These are phyloP conservation scores for Drepana arcuata DNA, from an alignment of 1,140 invertebrate species.

Conservation along the genomic window DNA sequence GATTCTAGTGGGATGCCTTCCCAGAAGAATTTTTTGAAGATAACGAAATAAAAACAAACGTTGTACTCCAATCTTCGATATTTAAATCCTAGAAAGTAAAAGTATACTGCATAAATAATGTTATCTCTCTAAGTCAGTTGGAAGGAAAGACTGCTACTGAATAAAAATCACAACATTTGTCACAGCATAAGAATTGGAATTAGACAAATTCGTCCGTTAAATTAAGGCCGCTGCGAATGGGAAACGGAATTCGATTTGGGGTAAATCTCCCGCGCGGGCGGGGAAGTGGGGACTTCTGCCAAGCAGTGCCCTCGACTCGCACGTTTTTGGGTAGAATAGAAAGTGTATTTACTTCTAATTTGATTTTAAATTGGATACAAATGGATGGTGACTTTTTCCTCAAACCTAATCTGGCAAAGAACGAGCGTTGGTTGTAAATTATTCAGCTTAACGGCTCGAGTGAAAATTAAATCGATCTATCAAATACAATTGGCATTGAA, in stretches of 20 bases:
- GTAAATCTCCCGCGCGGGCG: slow-evolving; percentile 41
- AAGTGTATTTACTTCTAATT: slow-evolving; percentile 58
- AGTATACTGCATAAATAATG: too few relatives aligned
- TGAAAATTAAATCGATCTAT: slow-evolving; percentile 32
- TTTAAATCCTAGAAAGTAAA: too few relatives aligned
- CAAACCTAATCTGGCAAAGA: slow-evolving; percentile 22
- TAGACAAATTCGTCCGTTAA: slow-evolving; percentile 65
- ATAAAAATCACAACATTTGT: slow-evolving; percentile 63
- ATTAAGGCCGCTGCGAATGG: slow-evolving; percentile 50
- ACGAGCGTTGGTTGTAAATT: slow-evolving; percentile 22
- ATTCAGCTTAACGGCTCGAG: slow-evolving; percentile 25
- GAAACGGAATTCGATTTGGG: slow-evolving; percentile 54
- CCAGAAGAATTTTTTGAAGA: too few relatives aligned
- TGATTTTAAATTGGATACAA: slow-evolving; percentile 59
- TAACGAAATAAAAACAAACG: too few relatives aligned
- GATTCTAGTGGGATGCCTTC: too few relatives aligned
- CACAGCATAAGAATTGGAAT: slow-evolving; percentile 64
- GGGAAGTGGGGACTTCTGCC: slow-evolving; percentile 41
- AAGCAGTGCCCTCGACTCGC: slow-evolving; percentile 27
- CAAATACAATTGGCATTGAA: too few relatives aligned
- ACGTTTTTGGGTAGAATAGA: slow-evolving; percentile 49
- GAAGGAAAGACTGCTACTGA: slow-evolving; percentile 31
- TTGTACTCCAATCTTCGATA: too few relatives aligned
- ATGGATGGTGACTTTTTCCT: slow-evolving; percentile 36
- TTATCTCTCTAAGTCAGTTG: too few relatives aligned